Evolutionary conservation across 2,797 vertebrate genomes (phyloP).

Genomic region (Mustela erminea): DNA sequence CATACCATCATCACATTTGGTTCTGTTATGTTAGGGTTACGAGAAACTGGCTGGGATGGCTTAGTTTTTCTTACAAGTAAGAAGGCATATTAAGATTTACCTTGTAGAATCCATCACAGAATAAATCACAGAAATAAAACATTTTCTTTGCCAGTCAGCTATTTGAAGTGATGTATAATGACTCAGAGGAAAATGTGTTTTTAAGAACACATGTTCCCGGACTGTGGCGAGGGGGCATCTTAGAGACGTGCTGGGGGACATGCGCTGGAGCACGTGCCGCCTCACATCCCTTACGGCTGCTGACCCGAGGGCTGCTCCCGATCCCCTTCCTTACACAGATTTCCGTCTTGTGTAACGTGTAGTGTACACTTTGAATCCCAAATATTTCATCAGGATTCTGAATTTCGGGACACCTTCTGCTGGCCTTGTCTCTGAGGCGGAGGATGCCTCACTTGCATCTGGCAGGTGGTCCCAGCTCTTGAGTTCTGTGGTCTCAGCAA

Average conservation of each 20-base stretch:
- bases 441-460: background rate
- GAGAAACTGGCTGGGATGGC: background rate
- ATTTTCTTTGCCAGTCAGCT: background rate
- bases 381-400: background rate
- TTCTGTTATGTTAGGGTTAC: background rate
- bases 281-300: background rate
- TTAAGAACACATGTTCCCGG: background rate
- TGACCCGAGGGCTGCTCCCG: background rate
- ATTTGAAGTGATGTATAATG: background rate
- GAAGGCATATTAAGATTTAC: background rate
- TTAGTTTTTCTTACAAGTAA: background rate
- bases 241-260: background rate
- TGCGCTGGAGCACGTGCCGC: no score
- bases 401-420: background rate
- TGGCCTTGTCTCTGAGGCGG: background rate
- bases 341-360: background rate
- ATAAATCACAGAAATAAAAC: background rate
- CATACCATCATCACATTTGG: background rate
- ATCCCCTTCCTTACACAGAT: background rate
- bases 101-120: conserved; percentile 42
- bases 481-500: background rate
- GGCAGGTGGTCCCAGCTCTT: background rate
- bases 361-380: background rate
- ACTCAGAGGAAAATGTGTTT: background rate
- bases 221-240: background rate